These are phyloP conservation scores for Nebria ingens DNA, from an alignment of 1,140 invertebrate species.

Conservation along the genomic window DNA sequence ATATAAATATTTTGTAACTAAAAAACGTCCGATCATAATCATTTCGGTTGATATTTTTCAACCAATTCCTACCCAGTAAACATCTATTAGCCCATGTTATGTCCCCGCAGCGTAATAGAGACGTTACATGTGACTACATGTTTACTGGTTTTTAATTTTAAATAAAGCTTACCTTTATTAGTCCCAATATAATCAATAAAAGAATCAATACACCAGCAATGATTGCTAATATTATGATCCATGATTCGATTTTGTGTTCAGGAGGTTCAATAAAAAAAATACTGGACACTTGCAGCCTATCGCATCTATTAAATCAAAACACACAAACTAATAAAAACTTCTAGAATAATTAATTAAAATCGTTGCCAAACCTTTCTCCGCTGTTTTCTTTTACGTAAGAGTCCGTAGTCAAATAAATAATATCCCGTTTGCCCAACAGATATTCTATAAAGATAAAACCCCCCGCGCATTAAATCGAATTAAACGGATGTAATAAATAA, in stretches of 20 bases:
- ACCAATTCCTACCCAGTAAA: too few relatives aligned
- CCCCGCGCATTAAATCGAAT: neutral
- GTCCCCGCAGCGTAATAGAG: too few relatives aligned
- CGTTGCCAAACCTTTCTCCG: neutral
- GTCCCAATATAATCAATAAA: conserved; percentile 25
- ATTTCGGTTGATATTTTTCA: too few relatives aligned
- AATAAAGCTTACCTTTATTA: conserved; percentile 27
- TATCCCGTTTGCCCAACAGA: conserved; percentile 25
- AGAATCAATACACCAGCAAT: conserved; percentile 31
- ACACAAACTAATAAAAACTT: too few relatives aligned
- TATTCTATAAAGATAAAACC: conserved; percentile 18
- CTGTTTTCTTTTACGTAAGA: conserved; percentile 19
- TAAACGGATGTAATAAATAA: too few relatives aligned
- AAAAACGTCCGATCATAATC: too few relatives aligned
- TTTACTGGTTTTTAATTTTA: neutral
- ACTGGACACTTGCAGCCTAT: conserved; percentile 21
- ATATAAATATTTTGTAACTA: too few relatives aligned
- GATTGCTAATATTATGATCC: conserved; percentile 34
- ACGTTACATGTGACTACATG: too few relatives aligned
- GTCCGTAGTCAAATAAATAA: conserved; percentile 28
- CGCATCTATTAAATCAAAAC: conserved; percentile 12
- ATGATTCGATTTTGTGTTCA: conserved; percentile 23
- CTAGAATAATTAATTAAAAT: neutral
- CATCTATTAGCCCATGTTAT: too few relatives aligned
- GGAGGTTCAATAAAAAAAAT: conserved; percentile 28